Evolutionary conservation across 2,888 invertebrate species (phyloP).

Genomic region (Scaptomyza polygonia): DNA sequence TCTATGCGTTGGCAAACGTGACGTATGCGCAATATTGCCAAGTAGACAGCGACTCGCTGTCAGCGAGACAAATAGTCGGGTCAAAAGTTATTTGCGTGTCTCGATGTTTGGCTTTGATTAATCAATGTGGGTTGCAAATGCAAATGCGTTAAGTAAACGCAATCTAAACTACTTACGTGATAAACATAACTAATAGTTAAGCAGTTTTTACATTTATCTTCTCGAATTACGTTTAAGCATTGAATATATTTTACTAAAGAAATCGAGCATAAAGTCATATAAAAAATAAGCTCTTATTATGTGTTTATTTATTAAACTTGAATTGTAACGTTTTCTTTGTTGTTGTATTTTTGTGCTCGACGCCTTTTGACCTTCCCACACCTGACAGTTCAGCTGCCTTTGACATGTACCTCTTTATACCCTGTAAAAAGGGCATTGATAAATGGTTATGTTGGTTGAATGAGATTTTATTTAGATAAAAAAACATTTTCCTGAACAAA

Average conservation of each 20-base stretch:
- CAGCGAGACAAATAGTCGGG: not conserved
- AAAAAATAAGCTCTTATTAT: not conserved
- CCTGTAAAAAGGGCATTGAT: not conserved
- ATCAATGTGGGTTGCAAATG: conserved; percentile 34
- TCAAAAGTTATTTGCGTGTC: conserved; percentile 17
- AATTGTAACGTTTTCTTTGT: not conserved
- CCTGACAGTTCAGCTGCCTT: not conserved
- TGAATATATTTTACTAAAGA: not conserved
- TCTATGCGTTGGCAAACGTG: conserved; percentile 49
- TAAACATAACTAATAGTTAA: conserved; percentile 28
- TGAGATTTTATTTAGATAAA: not conserved
- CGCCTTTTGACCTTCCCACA: not conserved
- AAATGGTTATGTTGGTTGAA: not conserved
- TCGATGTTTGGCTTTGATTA: conserved; percentile 40
- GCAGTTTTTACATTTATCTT: conserved; percentile 3
- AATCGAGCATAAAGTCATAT: not conserved
- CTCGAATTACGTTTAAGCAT: too few species aligned
- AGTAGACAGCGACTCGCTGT: not conserved
- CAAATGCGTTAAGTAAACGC: conserved; percentile 26
- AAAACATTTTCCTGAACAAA: too few species aligned
- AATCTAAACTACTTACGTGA: conserved; percentile 29
- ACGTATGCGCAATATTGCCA: conserved; percentile 66
- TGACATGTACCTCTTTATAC: conserved; percentile 3
- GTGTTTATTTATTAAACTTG: not conserved
- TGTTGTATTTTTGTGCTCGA: conserved; percentile 1